Conservation (phyloP, 1,140 invertebrate genomes). For the Aphis craccivora region DNA sequence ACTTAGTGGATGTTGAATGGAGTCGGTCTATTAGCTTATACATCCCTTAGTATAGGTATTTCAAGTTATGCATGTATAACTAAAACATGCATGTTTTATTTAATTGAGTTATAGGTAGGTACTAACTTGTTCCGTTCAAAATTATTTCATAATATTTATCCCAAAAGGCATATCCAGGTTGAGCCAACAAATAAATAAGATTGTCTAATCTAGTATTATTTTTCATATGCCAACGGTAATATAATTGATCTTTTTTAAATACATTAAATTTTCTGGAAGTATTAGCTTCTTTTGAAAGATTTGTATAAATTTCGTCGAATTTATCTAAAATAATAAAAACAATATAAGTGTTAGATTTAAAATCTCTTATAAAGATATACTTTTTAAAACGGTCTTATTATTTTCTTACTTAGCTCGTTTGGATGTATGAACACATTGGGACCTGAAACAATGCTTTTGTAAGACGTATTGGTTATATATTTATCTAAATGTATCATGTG, state of each 20-base stretch:
- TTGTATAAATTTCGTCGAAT: slow-evolving; percentile 45
- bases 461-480: slow-evolving; percentile 67
- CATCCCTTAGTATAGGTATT: no score
- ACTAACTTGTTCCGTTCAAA: slow-evolving; percentile 24
- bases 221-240: slow-evolving; percentile 42
- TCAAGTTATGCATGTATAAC: no score
- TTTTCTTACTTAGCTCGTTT: slow-evolving; percentile 64
- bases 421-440: slow-evolving; percentile 69
- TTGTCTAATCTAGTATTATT: slow-evolving; percentile 12
- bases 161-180: slow-evolving; percentile 38
- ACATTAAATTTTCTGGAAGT: slow-evolving; percentile 12
- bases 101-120: background rate
- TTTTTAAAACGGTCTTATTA: background rate
- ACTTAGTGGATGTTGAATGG: no score
- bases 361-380: background rate
- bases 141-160: background rate
- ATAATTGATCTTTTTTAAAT: slow-evolving; percentile 45
- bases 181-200: slow-evolving; percentile 31
- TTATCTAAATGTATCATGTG: slow-evolving; percentile 70
- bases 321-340: slow-evolving; percentile 30
- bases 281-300: background rate
- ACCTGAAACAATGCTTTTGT: slow-evolving; percentile 65
- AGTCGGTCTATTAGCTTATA: no score
- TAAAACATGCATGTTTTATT: background rate
- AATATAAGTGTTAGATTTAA: background rate